Evolutionary conservation across 2,797 vertebrate genomes (phyloP).

Genomic region (Macropodus opercularis): DNA sequence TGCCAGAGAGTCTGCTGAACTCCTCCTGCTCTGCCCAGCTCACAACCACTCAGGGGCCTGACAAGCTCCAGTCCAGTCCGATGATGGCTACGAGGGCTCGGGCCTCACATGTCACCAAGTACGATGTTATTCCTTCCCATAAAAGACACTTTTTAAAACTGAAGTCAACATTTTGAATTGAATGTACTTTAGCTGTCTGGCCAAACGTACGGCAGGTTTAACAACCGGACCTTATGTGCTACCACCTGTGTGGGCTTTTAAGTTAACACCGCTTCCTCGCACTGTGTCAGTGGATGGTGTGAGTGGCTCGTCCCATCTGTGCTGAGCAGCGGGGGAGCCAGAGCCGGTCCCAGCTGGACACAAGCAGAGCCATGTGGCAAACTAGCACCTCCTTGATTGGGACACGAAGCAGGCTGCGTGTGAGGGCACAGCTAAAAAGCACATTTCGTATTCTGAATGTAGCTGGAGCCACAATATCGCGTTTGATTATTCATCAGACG

Average conservation of each 20-base stretch:
- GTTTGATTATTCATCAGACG: slow-evolving; percentile 1
- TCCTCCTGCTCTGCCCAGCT: too few species aligned
- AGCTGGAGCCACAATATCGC: too few species aligned
- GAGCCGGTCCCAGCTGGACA: slow-evolving; percentile 54
- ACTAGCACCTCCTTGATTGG: slow-evolving; percentile 39
- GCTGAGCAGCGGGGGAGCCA: slow-evolving; percentile 48
- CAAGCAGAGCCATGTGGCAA: slow-evolving; percentile 53
- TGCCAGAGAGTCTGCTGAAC: too few species aligned
- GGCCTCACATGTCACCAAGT: too few species aligned
- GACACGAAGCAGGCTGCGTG: slow-evolving; percentile 23
- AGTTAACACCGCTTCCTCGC: slow-evolving; percentile 21
- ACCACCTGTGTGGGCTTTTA: slow-evolving; percentile 14
- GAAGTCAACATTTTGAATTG: too few species aligned
- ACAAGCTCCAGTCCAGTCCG: too few species aligned
- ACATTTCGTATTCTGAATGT: too few species aligned
- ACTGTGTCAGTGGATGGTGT: slow-evolving; percentile 17
- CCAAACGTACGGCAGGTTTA: slow-evolving; percentile 1
- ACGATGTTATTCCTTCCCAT: too few species aligned
- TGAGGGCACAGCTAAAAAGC: neutral
- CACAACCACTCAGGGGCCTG: too few species aligned
- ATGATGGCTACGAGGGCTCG: too few species aligned
- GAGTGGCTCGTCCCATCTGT: slow-evolving; percentile 55
- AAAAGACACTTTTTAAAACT: too few species aligned
- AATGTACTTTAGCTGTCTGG: neutral
- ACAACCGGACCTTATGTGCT: slow-evolving; percentile 3